Conservation (phyloP, 1,140 invertebrate genomes). For the silkworm (Bombyx mori) region ASM3026992v2 NC_085111.1:13219501-13220000, state of each 20-base stretch:
- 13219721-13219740: constrained; percentile 20
- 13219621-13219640: constrained; percentile 29
- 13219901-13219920: no score
- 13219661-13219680: background rate
- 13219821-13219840: no score
- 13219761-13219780: no score
- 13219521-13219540: constrained; percentile 42
- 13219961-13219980: background rate
- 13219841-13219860: no score
- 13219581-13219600: background rate
- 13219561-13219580: constrained; percentile 19
- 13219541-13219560: constrained; percentile 22
- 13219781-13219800: no score
- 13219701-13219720: constrained; percentile 2
- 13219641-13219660: constrained; percentile 42
- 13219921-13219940: no score
- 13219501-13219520: constrained; percentile 24
- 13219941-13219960: background rate
- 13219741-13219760: constrained; percentile 5
- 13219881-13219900: no score
- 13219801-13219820: no score
- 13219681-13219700: constrained; percentile 1
- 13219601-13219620: constrained; percentile 12
- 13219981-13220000: constrained; percentile 14
- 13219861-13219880: no score